Base-by-base conservation (phyloP, 2,888 invertebrate genomes). In the Scaeva pyrastri region DNA sequence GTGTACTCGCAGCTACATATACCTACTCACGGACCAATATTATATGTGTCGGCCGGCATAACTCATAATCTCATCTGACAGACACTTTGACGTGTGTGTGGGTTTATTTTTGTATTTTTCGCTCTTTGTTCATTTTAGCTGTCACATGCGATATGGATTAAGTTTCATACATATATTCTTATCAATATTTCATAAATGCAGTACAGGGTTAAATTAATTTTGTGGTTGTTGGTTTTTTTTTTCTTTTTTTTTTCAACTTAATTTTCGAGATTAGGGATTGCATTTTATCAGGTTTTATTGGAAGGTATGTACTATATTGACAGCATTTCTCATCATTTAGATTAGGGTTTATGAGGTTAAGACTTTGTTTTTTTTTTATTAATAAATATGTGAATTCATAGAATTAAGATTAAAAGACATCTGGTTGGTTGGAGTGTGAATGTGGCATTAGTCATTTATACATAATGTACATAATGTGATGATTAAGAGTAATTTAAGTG, bases 61-160 rank as follows among this genome's bases (percentile, higher is more conserved):
- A 75, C n/a, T 64, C 36, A 66, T 75, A 75, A 66, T 75, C 75
- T 56, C 43, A 43, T 43, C 56, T 43, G 74, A 64, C 74, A 73
- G 62, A 62, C 60, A 26, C 23, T 36, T 36, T 14, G 72, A 45
- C 60, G 60, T 48, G 48, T 39, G 3, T 31, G n/a, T n/a, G n/a
- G n/a, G n/a, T 56, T 36, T 36, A 39, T 56, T 56, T 58, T 58
- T 19, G 12, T 19, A 5, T 21, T 21, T 4, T 50, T 21, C 2
- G 6, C 19, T 39, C 12, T 36, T 23, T 48, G 10, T 39, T 12
- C 10, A 21, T 16, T 23, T 26, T 71, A 19, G 31, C 45, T 72
- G 58, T 48, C 58, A 48, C 55, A 60, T 26, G 50, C 39, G 50
- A 50, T 73, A 12, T 39, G 48, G 31, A 64, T 62, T 56, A 31